phyloP scores from a whole-genome alignment of 2,888 invertebrate genomes.

The Eupithecia subfuscata region DNA sequence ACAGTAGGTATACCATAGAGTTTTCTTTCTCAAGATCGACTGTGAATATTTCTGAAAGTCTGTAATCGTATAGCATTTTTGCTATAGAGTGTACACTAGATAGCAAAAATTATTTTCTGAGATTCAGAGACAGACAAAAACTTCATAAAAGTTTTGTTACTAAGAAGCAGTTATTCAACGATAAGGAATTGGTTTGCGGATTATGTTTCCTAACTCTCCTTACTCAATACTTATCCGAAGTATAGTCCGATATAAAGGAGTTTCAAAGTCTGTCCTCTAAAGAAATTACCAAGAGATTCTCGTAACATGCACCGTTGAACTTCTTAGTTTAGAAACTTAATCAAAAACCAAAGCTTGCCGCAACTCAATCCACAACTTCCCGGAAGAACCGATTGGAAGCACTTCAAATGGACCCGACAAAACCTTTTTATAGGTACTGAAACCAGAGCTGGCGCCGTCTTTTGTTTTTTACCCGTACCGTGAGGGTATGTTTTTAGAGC shows the following conservation, averaged over 20 bases:
- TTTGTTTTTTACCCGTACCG: background rate
- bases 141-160: background rate
- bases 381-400: conserved; percentile 11
- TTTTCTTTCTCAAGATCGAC: no score
- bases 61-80: no score
- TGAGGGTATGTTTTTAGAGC: background rate
- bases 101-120: background rate
- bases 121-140: background rate
- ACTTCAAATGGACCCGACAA: conserved; percentile 13
- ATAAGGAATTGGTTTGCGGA: background rate
- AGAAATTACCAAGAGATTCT: conserved; percentile 5
- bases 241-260: background rate
- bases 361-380: conserved; percentile 15
- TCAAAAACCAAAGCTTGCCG: conserved; percentile 11
- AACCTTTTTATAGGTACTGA: background rate
- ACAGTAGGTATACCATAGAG: no score
- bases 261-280: background rate
- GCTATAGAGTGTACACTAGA: no score
- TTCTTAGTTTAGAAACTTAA: conserved; percentile 18
- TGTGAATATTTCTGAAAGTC: no score
- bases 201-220: background rate
- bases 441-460: background rate
- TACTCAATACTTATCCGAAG: background rate
- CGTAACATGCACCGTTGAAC: conserved; percentile 20
- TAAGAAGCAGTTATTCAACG: background rate